Evolutionary conservation across 2,113 vertebrate species (phyloP).

Genomic region (Empidonax alnorum): DNA sequence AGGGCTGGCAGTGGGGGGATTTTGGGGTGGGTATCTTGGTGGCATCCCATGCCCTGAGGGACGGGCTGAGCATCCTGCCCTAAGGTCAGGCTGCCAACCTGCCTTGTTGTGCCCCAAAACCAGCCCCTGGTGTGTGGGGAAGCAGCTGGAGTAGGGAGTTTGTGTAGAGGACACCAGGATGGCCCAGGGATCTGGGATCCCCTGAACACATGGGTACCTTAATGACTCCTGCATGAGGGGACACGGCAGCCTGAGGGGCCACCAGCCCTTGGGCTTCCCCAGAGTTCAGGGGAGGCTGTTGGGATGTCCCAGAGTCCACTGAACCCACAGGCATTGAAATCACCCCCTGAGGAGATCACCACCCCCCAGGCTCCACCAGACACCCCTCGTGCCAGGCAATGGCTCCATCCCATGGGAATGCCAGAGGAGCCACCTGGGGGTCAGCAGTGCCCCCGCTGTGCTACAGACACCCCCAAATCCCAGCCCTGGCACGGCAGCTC

Average conservation of each 20-base stretch:
- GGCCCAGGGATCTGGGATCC: too few species aligned
- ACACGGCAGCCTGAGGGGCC: not conserved
- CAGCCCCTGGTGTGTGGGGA: accelerated
- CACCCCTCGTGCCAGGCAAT: accelerated
- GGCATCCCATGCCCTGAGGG: not conserved
- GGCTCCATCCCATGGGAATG: accelerated
- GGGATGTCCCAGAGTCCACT: not conserved
- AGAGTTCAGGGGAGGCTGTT: too few species aligned
- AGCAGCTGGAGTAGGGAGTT: too few species aligned
- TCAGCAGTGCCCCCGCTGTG: not conserved
- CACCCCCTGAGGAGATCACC: not conserved
- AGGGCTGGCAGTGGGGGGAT: not conserved
- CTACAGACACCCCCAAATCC: not conserved
- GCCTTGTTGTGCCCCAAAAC: not conserved
- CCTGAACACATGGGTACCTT: not conserved
- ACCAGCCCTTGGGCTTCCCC: accelerated
- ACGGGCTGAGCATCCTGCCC: accelerated
- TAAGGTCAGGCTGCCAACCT: accelerated
- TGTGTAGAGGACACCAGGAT: not conserved
- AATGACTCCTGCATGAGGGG: too few species aligned
- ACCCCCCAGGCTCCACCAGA: accelerated
- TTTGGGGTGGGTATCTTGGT: not conserved
- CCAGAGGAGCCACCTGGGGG: accelerated
- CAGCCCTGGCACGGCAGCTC: not conserved
- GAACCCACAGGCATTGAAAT: accelerated